phyloP scores from a whole-genome alignment of 2,113 vertebrate genomes.

The Varanus salvator region DNA sequence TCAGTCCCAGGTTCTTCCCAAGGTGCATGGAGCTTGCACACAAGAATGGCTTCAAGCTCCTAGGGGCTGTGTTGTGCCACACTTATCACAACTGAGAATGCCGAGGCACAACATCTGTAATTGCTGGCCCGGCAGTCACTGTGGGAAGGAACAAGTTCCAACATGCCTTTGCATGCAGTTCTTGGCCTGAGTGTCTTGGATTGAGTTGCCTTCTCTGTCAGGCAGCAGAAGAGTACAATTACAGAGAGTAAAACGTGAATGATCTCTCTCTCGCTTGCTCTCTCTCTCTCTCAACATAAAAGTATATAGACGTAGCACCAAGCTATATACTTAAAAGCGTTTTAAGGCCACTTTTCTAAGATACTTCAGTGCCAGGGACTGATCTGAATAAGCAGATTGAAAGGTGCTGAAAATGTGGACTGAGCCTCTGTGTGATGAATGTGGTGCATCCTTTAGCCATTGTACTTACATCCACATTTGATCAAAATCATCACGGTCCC shows the following conservation, averaged over 20 bases:
- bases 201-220: neutral
- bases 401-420: neutral
- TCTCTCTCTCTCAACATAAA: neutral
- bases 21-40: neutral
- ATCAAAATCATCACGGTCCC: neutral
- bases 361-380: neutral
- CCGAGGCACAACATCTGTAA: neutral
- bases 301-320: neutral
- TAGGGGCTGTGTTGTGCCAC: neutral
- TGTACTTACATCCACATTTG: neutral
- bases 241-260: no score
- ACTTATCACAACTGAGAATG: neutral
- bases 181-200: neutral
- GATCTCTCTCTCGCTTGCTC: neutral
- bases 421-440: neutral
- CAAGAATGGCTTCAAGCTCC: neutral
- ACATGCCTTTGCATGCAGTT: neutral
- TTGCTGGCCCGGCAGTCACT: neutral
- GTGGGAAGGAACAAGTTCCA: conserved; percentile 7
- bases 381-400: neutral
- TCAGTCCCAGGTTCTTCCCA: neutral
- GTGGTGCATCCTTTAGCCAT: neutral
- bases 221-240: neutral
- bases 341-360: no score
- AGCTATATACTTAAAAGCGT: no score